These are phyloP conservation scores for Acleris holmiana DNA, from an alignment of 2,888 invertebrate genomes.

Conservation along the genomic window DNA sequence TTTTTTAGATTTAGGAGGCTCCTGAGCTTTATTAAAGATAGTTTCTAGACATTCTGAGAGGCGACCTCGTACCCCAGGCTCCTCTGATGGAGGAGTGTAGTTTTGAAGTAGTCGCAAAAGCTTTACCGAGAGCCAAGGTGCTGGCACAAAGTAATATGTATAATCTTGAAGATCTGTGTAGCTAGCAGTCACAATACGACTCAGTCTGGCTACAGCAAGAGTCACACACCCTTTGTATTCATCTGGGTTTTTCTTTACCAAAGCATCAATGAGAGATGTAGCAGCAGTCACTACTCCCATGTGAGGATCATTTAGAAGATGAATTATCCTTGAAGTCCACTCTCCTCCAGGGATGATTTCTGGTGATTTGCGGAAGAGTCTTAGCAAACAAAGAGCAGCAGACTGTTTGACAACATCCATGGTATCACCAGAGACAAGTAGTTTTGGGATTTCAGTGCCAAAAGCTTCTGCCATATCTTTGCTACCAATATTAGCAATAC, in stretches of 20 bases:
- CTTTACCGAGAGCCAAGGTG: constrained; percentile 99
- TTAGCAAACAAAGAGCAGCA: constrained; percentile 97
- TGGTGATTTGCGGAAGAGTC: constrained; percentile 96
- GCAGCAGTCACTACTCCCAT: constrained; percentile 99
- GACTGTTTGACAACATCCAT: constrained; percentile 99
- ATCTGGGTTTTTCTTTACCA: constrained; percentile 99
- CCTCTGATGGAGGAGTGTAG: constrained; percentile 98
- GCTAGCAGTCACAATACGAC: constrained; percentile 98
- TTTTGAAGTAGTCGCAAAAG: constrained; percentile 97
- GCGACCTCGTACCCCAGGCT: constrained; percentile 96
- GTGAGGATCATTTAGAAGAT: constrained; percentile 99
- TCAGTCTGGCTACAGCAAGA: constrained; percentile 97
- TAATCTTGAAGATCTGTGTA: constrained; percentile 99
- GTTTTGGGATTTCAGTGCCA: constrained; percentile 98
- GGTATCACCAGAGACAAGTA: constrained; percentile 99
- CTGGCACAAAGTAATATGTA: constrained; percentile 99
- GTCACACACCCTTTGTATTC: constrained; percentile 99
- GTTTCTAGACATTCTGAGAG: constrained; percentile 99
- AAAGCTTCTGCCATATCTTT: constrained; percentile 99
- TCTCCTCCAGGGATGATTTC: constrained; percentile 99
- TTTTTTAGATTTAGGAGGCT: constrained; percentile 99
- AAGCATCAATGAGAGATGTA: constrained; percentile 97
- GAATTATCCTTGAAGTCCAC: constrained; percentile 99
- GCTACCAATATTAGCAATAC: constrained; percentile 99
- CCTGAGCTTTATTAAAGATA: constrained; percentile 99